Conservation (phyloP, 53 echinoderm and acorn worm genomes). For the Holothuria leucospilota region DNA sequence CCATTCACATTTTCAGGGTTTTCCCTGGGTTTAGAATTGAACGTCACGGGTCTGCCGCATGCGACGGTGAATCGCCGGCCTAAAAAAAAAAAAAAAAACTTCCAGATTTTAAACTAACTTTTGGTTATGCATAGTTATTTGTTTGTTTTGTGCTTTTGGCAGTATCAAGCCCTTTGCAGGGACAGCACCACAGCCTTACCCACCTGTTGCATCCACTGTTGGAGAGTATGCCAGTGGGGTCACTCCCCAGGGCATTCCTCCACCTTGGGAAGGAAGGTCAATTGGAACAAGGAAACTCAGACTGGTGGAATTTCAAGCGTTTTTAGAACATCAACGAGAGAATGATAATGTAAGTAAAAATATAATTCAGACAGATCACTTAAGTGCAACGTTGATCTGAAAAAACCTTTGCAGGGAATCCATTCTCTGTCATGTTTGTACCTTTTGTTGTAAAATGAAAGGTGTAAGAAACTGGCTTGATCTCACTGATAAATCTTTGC, state of each 20-base stretch:
- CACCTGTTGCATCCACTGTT: constrained; percentile 69
- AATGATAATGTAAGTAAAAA: constrained; percentile 83
- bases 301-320: constrained; percentile 99
- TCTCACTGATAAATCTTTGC: too few species aligned
- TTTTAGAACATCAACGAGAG: constrained; percentile 91
- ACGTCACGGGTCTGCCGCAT: too few species aligned
- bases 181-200: constrained; percentile 75
- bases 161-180: constrained; percentile 96
- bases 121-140: background rate
- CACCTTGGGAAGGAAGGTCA: constrained; percentile 96
- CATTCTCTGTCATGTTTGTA: too few species aligned
- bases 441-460: too few species aligned
- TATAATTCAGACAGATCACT: background rate
- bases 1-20: background rate
- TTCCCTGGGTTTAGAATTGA: too few species aligned
- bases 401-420: too few species aligned
- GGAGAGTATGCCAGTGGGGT: constrained; percentile 70
- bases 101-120: background rate
- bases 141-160: background rate
- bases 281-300: constrained; percentile 90
- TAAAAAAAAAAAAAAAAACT: too few species aligned
- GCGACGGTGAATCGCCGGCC: too few species aligned
- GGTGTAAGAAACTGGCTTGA: too few species aligned
- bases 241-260: constrained; percentile 69
- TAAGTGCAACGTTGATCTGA: too few species aligned